phyloP scores from a whole-genome alignment of 2,888 invertebrate genomes.

The Zaprionus lineosus region DNA sequence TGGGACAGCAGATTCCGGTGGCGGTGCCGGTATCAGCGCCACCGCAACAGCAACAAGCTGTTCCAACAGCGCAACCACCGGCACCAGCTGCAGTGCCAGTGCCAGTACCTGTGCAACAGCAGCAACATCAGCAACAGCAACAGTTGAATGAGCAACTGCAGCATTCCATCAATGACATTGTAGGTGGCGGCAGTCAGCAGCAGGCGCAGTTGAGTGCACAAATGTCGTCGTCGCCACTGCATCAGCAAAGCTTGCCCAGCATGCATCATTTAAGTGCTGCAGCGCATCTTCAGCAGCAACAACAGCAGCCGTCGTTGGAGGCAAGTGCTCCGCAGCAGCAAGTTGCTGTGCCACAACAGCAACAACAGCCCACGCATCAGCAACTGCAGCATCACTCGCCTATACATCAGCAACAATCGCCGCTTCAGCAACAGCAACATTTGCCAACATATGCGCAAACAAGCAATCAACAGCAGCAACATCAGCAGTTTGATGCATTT shows the following conservation, averaged over 20 bases:
- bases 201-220: conserved; percentile 82
- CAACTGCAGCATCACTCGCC: conserved; percentile 73
- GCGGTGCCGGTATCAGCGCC: conserved; percentile 51
- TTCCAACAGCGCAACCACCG: conserved; percentile 41
- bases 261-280: conserved; percentile 64
- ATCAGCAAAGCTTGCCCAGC: conserved; percentile 74
- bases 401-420: conserved; percentile 75
- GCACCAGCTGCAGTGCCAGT: conserved; percentile 74
- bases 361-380: conserved; percentile 62
- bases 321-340: conserved; percentile 42
- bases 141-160: conserved; percentile 82
- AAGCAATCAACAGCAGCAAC: conserved; percentile 51
- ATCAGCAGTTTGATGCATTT: conserved; percentile 70
- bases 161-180: conserved; percentile 83
- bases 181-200: conserved; percentile 84
- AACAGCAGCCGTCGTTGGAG: conserved; percentile 36
- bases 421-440: conserved; percentile 79
- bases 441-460: conserved; percentile 76
- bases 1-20: conserved; percentile 71
- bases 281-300: conserved; percentile 44
- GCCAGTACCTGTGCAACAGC: conserved; percentile 31
- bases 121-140: conserved; percentile 65
- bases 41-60: conserved; percentile 61
- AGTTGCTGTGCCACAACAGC: conserved; percentile 33
- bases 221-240: conserved; percentile 62